Evolutionary conservation across 2,797 vertebrate genomes (phyloP).

Genomic region (Corythornis leucogaster): DNA sequence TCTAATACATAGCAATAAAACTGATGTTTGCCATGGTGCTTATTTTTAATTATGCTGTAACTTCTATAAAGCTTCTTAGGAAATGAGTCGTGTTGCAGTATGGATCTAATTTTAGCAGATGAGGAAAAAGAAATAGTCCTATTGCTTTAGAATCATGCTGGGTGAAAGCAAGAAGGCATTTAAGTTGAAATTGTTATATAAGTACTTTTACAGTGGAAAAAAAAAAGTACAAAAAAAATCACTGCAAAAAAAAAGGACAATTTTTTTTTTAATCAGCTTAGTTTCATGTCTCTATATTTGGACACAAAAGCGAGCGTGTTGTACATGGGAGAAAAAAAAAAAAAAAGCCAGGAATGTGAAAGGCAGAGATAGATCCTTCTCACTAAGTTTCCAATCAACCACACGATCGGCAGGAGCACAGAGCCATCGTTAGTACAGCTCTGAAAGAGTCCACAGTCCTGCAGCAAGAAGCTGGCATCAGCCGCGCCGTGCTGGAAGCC

Average conservation of each 20-base stretch:
- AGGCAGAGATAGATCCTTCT: neutral
- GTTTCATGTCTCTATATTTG: neutral
- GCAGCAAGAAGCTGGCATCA: neutral
- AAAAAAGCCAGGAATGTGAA: neutral
- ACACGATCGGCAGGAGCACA: neutral
- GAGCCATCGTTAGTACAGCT: neutral
- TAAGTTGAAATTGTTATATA: neutral
- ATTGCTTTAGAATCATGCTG: neutral
- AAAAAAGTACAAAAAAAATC: neutral
- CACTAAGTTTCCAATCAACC: neutral
- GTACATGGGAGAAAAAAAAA: neutral
- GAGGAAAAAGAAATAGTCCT: neutral
- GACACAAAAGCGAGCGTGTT: neutral
- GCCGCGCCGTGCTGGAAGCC: neutral
- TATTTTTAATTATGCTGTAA: neutral
- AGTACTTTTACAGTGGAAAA: neutral
- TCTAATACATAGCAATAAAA: neutral
- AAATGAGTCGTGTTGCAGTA: neutral
- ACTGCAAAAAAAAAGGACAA: neutral
- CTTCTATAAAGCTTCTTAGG: neutral
- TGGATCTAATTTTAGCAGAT: neutral
- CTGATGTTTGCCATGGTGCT: neutral
- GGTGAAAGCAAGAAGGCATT: neutral
- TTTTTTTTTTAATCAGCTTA: neutral
- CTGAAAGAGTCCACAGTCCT: neutral